A percentile compares a stretch with the other conserved stretches of the same genome.
phyloP scores from a whole-genome alignment of 2,797 vertebrate species.

The Simalia tracyae region DNA sequence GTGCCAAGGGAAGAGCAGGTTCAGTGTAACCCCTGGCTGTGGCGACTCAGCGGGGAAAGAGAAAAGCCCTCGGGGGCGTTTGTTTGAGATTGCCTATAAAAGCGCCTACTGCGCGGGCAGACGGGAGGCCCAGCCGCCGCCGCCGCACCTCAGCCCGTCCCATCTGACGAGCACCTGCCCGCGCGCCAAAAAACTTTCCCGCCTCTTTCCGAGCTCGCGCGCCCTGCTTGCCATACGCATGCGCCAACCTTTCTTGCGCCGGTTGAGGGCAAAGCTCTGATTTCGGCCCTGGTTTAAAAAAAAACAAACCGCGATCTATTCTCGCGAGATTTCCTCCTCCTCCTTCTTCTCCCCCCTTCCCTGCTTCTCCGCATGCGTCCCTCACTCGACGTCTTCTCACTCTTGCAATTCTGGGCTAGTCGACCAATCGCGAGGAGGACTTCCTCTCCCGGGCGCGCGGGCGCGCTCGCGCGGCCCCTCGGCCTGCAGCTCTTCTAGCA shows the following conservation, averaged over 20 bases:
- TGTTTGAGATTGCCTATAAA: background rate
- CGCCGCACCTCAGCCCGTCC: background rate
- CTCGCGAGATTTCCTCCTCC: background rate
- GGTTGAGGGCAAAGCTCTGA: too few species aligned
- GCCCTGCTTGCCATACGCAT: background rate
- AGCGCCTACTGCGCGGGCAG: background rate
- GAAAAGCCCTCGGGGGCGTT: background rate
- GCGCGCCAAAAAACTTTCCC: background rate
- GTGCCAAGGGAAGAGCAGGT: background rate
- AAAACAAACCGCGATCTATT: too few species aligned
- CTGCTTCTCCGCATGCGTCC: background rate
- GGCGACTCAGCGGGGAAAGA: background rate
- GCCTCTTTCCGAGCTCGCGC: background rate
- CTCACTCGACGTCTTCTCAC: background rate
- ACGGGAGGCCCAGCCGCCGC: background rate
- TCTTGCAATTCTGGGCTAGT: background rate
- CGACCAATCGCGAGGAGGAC: background rate
- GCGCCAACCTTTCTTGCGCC: background rate
- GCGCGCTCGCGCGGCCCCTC: too few species aligned
- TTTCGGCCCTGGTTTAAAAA: too few species aligned
- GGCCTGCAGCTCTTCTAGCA: background rate
- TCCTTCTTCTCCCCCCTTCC: fast-evolving
- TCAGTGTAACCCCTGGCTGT: background rate
- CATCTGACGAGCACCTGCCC: background rate
- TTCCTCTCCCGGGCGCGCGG: fast-evolving